Percentiles rank a stretch among this genome's conserved stretches.
Conservation (phyloP, 2,888 invertebrate species). For the Aleiodes leptofemur region DNA sequence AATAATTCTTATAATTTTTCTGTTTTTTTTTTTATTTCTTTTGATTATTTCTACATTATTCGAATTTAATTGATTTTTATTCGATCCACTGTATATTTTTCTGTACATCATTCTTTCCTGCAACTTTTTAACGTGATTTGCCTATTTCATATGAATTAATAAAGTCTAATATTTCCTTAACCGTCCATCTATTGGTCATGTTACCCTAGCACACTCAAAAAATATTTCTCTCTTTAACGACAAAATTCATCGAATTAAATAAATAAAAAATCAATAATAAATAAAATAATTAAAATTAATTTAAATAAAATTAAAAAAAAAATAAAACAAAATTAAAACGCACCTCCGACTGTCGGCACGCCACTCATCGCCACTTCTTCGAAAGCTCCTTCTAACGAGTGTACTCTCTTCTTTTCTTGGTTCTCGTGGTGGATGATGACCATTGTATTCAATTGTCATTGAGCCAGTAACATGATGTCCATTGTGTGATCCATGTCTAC, state of each 20-base stretch:
- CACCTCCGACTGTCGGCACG: constrained; percentile 74
- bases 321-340: constrained; percentile 58
- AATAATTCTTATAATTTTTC: too few species aligned
- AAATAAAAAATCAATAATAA: background rate
- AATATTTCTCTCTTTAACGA: constrained; percentile 1
- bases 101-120: too few species aligned
- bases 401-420: constrained; percentile 72
- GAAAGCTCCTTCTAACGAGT: constrained; percentile 71
- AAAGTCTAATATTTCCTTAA: too few species aligned
- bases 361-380: constrained; percentile 73
- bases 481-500: constrained; percentile 67
- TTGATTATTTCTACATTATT: too few species aligned
- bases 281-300: constrained; percentile 1
- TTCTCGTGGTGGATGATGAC: constrained; percentile 70
- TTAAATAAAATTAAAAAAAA: constrained; percentile 24
- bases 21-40: too few species aligned
- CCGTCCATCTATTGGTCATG: too few species aligned
- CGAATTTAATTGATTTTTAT: too few species aligned
- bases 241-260: background rate
- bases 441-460: constrained; percentile 70
- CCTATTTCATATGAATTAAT: too few species aligned
- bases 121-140: too few species aligned
- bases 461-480: constrained; percentile 65
- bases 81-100: too few species aligned
- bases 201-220: background rate